A percentile compares a stretch with the other conserved stretches of the same genome.
Evolutionary conservation across 2,888 invertebrate species (phyloP).

Genomic region (Helobdella robusta): DNA sequence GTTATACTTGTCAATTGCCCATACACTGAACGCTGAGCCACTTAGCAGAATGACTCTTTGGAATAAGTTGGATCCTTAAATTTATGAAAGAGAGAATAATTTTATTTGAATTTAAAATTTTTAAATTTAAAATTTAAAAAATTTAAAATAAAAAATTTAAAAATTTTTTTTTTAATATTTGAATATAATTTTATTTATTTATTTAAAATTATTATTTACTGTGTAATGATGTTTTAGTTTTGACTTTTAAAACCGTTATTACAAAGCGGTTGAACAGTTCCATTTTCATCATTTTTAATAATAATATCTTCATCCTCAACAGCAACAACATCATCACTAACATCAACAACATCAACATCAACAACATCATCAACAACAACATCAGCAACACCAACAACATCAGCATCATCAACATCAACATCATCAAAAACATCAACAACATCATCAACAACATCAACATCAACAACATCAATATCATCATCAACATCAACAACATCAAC

Average conservation of each 20-base stretch:
- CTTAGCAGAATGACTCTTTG: slow-evolving; percentile 85
- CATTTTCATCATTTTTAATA: not conserved
- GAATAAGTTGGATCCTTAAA: slow-evolving; percentile 39
- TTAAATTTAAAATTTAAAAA: not conserved
- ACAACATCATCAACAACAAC: not conserved
- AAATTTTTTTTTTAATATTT: not conserved
- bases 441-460: not conserved
- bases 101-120: not conserved
- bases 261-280: slow-evolving; percentile 11
- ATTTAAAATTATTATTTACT: too few relatives aligned
- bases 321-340: not conserved
- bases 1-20: slow-evolving; percentile 42
- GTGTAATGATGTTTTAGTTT: too few relatives aligned
- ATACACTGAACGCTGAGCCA: slow-evolving; percentile 57
- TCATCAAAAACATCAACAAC: not conserved
- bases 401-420: not conserved
- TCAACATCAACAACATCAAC: slow-evolving; percentile 89
- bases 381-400: not conserved
- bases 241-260: not conserved
- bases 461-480: slow-evolving; percentile 67
- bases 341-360: not conserved
- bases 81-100: not conserved
- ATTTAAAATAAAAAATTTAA: not conserved
- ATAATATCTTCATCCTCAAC: not conserved
- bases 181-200: too few relatives aligned